A percentile compares a stretch with the other conserved stretches of the same genome.
Evolutionary conservation across 2,888 invertebrate species (phyloP).

Genomic region (Falcaria lacertinaria): DNA sequence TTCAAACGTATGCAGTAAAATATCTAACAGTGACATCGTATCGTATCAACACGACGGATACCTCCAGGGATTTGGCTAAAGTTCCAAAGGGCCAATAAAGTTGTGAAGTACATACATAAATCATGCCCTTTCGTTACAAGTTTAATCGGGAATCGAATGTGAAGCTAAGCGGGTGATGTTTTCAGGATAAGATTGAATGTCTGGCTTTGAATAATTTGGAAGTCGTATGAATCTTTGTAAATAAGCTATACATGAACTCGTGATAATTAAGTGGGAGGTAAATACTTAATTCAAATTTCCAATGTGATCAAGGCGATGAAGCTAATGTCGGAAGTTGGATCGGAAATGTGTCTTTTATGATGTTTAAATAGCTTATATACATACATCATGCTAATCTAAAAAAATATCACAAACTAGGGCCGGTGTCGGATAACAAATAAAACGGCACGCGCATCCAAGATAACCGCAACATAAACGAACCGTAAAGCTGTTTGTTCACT

Average conservation of each 20-base stretch:
- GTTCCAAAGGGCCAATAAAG: slow-evolving; percentile 44
- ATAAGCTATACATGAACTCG: not conserved
- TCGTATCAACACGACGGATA: slow-evolving; percentile 26
- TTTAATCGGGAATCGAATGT: slow-evolving; percentile 30
- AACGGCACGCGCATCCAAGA: slow-evolving; percentile 33
- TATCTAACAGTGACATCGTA: slow-evolving; percentile 29
- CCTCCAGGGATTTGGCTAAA: slow-evolving; percentile 33
- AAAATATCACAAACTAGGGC: too few species aligned
- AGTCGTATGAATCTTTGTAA: not conserved
- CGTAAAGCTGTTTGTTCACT: slow-evolving; percentile 50
- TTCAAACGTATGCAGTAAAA: slow-evolving; percentile 27
- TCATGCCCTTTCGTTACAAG: slow-evolving; percentile 36
- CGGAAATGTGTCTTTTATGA: too few species aligned
- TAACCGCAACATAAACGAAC: slow-evolving; percentile 47
- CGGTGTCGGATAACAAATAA: slow-evolving; percentile 11
- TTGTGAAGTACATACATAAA: slow-evolving; percentile 41
- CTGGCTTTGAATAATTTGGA: slow-evolving; percentile 14
- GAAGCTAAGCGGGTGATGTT: slow-evolving; percentile 1
- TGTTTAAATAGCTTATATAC: too few species aligned
- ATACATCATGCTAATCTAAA: too few species aligned
- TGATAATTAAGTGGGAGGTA: not conserved
- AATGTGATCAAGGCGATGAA: too few species aligned
- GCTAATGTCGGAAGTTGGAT: too few species aligned
- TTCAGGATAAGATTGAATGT: slow-evolving; percentile 18
- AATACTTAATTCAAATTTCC: too few species aligned